Conservation (phyloP, 2,888 invertebrate genomes). For the Dicyrtomina minuta region DNA sequence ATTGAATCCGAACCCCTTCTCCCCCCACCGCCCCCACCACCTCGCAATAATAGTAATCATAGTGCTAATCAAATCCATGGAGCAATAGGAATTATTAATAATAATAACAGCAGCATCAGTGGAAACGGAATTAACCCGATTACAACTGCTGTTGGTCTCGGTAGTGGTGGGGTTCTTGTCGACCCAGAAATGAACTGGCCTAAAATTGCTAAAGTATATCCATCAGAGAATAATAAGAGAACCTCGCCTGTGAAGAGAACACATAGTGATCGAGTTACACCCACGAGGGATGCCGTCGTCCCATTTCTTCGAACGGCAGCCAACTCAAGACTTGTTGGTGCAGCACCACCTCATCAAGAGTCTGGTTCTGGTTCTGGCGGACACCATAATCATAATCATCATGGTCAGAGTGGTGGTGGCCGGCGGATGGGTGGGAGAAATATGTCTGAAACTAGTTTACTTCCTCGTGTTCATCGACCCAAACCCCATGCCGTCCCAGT, state of each 20-base stretch:
- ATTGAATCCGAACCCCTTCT: too few relatives aligned
- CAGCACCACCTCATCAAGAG: not conserved
- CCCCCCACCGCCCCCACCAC: too few relatives aligned
- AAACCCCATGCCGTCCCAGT: conserved; percentile 34
- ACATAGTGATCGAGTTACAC: conserved; percentile 51
- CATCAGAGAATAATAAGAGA: conserved; percentile 42
- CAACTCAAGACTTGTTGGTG: not conserved
- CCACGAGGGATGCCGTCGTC: conserved; percentile 47
- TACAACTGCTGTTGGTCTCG: not conserved
- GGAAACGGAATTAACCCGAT: not conserved
- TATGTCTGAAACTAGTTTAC: conserved; percentile 43
- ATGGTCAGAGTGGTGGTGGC: conserved; percentile 10
- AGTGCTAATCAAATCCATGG: too few relatives aligned
- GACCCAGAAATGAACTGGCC: conserved; percentile 51
- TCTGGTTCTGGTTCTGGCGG: not conserved
- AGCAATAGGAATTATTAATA: not conserved
- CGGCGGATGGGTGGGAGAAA: conserved; percentile 38
- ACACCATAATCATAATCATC: conserved; percentile 23
- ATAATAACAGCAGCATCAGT: not conserved
- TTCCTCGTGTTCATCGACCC: conserved; percentile 28
- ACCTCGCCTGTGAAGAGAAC: conserved; percentile 52
- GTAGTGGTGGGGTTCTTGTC: too few relatives aligned
- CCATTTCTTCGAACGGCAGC: not conserved
- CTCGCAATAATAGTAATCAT: too few relatives aligned
- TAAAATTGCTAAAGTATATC: conserved; percentile 51